Evolutionary conservation across 2,797 vertebrate genomes (phyloP), one percentile per base, ranked within the genome.

Genomic region (Hylomyscus alleni): DNA sequence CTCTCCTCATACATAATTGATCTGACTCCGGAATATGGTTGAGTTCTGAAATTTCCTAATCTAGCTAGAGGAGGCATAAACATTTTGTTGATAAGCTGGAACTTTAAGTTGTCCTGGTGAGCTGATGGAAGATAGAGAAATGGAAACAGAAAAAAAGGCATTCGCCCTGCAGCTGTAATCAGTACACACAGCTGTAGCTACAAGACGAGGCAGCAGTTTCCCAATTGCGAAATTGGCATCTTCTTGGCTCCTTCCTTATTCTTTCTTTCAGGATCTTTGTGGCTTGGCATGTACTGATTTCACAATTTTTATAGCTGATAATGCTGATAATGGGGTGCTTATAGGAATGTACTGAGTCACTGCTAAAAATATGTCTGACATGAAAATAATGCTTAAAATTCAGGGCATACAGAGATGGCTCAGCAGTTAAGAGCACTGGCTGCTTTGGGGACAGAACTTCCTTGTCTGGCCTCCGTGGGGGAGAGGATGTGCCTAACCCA

Each of bases 41-140:
- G 14, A 50, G 20, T 73, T 91, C 5, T 50, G 31, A 67, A 87
- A 47, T n/a, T 65, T 8, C 22, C 58, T 34, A 92, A 69, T 67
- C 60, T 54, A 84, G 12, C 31, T 95, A 94, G 47, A 37, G 24
- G 26, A 65, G 90, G 76, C 26, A 1, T 14, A n/a, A 11, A 86
- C 62, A 56, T 52, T 92, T 83, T 12, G 47, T n/a, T 83, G 29
- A 56, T 56, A 78, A 82, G 26, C 15, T 54, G 13, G 10, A 22
- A 78, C 82, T 85, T 89, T 81, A 81, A 90, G 80, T 50, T 93
- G 65, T 13, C 34, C 37, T 80, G 58, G 40, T 24, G 91, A 86
- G 31, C 20, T 31, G 19, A 9, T 44, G 44, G 58, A 84, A 94
- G 12, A 15, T 69, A 83, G 22, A 50, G 44, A 76, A 82, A 50